Evolutionary conservation across 2,797 vertebrate species (phyloP).

Genomic region (Numenius phaeopus): DNA sequence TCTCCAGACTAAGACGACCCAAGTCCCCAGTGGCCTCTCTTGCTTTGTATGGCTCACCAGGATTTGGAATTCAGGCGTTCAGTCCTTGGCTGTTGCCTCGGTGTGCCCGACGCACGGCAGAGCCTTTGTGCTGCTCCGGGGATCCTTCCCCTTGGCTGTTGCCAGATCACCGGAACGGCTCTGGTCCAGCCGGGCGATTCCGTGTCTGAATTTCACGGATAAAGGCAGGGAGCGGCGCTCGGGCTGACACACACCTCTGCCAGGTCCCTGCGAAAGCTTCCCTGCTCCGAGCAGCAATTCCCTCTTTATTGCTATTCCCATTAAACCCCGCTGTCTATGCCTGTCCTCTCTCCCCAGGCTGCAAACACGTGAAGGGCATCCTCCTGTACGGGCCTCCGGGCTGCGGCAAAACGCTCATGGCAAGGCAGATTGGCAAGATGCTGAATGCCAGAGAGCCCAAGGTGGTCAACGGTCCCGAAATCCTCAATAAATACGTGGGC

Average conservation of each 20-base stretch:
- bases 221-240: neutral
- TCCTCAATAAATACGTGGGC: conserved; percentile 98
- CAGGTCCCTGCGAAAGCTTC: neutral
- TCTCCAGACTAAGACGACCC: too few relatives aligned
- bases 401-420: conserved; percentile 98
- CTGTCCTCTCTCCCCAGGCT: conserved; percentile 81
- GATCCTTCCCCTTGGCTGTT: neutral
- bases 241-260: neutral
- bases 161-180: accelerated
- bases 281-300: neutral
- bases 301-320: neutral
- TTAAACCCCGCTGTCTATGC: neutral
- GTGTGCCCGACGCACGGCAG: neutral
- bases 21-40: too few relatives aligned
- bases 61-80: neutral
- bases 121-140: accelerated
- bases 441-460: conserved; percentile 97
- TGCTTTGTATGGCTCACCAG: neutral
- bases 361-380: conserved; percentile 98
- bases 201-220: neutral
- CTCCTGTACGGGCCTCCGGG: conserved; percentile 94
- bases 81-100: neutral
- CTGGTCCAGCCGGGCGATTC: neutral
- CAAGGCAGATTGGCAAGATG: conserved; percentile 98
- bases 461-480: conserved; percentile 96